phyloP scores from a whole-genome alignment of 2,797 vertebrate species.

The Echiichthys vipera region DNA sequence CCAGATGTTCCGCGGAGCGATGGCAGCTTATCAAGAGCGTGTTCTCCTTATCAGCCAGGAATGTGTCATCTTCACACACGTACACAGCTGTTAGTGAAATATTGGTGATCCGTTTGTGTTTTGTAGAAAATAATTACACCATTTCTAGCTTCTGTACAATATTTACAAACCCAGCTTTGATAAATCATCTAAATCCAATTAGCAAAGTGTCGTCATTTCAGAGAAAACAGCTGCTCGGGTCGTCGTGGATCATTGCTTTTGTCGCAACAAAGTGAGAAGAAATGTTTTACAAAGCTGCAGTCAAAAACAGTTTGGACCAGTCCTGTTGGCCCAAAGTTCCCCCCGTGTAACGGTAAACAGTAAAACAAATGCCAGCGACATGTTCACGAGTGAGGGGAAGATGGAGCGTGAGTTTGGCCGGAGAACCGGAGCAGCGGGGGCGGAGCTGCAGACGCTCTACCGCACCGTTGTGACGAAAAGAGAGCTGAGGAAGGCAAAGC shows the following conservation, averaged over 20 bases:
- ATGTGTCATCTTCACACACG: background rate
- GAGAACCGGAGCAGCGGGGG: too few relatives aligned
- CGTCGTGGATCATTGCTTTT: background rate
- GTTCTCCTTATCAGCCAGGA: slow-evolving; percentile 44
- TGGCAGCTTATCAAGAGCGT: slow-evolving; percentile 52
- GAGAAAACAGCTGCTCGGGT: slow-evolving; percentile 38
- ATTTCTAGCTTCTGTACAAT: background rate
- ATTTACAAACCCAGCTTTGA: slow-evolving; percentile 13
- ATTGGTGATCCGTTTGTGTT: background rate
- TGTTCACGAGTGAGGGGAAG: too few relatives aligned
- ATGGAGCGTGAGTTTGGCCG: too few relatives aligned
- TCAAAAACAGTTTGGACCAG: background rate
- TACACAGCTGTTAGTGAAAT: background rate
- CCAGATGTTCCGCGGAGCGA: slow-evolving; percentile 72
- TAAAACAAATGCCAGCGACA: too few relatives aligned
- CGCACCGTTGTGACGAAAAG: too few relatives aligned
- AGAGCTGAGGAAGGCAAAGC: too few relatives aligned
- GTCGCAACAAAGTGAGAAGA: slow-evolving; percentile 4
- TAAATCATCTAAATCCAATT: slow-evolving; percentile 32
- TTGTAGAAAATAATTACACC: slow-evolving; percentile 10
- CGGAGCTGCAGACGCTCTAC: too few relatives aligned
- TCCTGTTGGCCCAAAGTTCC: background rate
- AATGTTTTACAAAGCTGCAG: background rate
- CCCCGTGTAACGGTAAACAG: background rate
- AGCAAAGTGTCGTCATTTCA: slow-evolving; percentile 10